These are phyloP conservation scores for Eulemur mongoz DNA, from an alignment of 2,797 vertebrate genomes.

Conservation along the genomic window DNA sequence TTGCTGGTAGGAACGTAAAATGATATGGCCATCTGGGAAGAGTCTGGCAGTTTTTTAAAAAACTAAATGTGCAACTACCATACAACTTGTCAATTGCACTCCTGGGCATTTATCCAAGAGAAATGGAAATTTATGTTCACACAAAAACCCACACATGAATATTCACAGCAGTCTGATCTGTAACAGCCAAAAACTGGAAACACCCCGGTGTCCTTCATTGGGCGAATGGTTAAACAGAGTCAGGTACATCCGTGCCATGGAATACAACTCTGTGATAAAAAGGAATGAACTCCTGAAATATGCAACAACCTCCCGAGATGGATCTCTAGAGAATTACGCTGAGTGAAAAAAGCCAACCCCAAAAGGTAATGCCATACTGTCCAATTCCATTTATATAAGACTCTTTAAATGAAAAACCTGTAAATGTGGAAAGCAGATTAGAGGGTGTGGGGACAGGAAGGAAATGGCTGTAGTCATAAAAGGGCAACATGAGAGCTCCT, in stretches of 20 bases:
- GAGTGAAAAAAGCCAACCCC: background rate
- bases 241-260: rapidly evolving
- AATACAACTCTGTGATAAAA: background rate
- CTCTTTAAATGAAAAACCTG: background rate
- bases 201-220: background rate
- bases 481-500: background rate
- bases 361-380: background rate
- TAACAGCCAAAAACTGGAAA: background rate
- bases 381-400: background rate
- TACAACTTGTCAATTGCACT: background rate
- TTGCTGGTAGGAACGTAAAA: background rate
- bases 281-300: background rate
- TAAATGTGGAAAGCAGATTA: background rate
- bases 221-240: background rate
- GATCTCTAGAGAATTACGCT: background rate
- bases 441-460: background rate
- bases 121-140: background rate
- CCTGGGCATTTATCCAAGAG: background rate
- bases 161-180: background rate
- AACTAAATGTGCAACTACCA: background rate
- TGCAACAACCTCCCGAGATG: no score
- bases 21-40: background rate
- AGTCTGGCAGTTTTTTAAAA: background rate
- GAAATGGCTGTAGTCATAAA: background rate
- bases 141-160: background rate